A percentile compares a stretch with the other conserved stretches of the same genome.
Evolutionary conservation across 2,888 invertebrate genomes (phyloP).

Genomic region (Eristalinus sepulchralis): DNA sequence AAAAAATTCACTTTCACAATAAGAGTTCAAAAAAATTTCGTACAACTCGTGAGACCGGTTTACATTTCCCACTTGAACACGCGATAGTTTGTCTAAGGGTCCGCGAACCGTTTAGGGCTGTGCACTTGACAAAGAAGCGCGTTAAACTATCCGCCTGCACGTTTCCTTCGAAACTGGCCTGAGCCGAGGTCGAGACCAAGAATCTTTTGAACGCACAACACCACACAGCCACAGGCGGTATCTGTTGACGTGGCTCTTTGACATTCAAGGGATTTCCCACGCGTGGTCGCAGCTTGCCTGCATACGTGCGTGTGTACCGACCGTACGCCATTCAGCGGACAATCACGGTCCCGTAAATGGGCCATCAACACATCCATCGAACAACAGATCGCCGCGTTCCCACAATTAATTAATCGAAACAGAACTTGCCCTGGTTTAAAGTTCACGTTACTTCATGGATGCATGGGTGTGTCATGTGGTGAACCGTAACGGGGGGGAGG

Average conservation of each 20-base stretch:
- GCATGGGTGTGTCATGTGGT: background rate
- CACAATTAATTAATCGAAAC: constrained; percentile 63
- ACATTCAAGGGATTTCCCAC: constrained; percentile 66
- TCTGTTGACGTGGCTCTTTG: constrained; percentile 64
- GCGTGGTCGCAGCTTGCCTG: constrained; percentile 1
- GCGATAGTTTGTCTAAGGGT: background rate
- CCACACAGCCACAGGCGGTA: background rate
- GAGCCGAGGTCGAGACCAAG: background rate
- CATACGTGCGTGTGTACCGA: background rate
- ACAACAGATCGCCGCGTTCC: constrained; percentile 54
- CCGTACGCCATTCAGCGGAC: constrained; percentile 18
- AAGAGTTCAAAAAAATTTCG: background rate
- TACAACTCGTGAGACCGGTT: background rate
- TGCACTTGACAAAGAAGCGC: constrained; percentile 39
- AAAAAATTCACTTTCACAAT: background rate
- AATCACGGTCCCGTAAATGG: constrained; percentile 30
- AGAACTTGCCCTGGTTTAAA: constrained; percentile 52
- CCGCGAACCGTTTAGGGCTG: background rate
- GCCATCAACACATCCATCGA: constrained; percentile 34
- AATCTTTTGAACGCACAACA: background rate
- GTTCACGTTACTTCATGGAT: constrained; percentile 43
- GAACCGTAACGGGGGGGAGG: background rate
- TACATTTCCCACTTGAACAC: background rate
- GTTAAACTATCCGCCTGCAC: constrained; percentile 51
- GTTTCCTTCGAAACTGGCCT: constrained; percentile 19